Evolutionary conservation across 2,888 invertebrate genomes (phyloP), one percentile per base, ranked within the genome.

Genomic region (Sabatieria punctata): DNA sequence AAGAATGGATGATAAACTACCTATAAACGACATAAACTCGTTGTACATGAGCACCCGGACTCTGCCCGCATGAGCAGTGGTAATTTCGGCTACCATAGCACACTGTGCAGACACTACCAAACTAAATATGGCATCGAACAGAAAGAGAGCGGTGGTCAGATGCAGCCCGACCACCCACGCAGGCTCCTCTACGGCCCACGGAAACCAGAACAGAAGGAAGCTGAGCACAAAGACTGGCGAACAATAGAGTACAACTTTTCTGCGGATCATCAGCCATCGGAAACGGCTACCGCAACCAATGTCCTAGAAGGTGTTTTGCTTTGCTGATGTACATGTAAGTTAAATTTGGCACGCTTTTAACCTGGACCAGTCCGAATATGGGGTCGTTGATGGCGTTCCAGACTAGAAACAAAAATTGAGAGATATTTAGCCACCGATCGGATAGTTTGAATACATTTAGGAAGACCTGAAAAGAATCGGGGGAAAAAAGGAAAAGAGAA

Each of bases 341-440:
- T n/a, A n/a, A n/a, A n/a, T n/a, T n/a, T n/a, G n/a, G n/a, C n/a
- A n/a, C n/a, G n/a, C n/a, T n/a, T n/a, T n/a, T n/a, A n/a, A 38
- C 66, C 46, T 65, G 65, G 2, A 60, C 50, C 43, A 63, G 63
- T 1, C 64, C 66, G 52, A 66, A 65, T 40, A 65, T 47, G 1
- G 66, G 66, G 45, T 66, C 65, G 45, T 65, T 66, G 18, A 65
- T 46, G 4, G 65, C 61, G 50, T 65, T 65, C 66, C 66, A 66
- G 4, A 65, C 45, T 51, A 65, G 50, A 45, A 59, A 65, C 6
- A 66, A 48, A 1, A 60, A 49, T 51, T 66, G 63, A 2, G 64
- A 48, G 3, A 56, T 19, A 25, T 66, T 62, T 49, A 66, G 63
- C 65, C 65, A 65, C 2, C 45, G 46, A 33, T 64, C 55, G 22